Percentiles rank a stretch among this genome's conserved stretches.
Evolutionary conservation across 37 sponge, comb jelly and placozoan species (phyloP).

Genomic region (Chondrosia reniformis): DNA sequence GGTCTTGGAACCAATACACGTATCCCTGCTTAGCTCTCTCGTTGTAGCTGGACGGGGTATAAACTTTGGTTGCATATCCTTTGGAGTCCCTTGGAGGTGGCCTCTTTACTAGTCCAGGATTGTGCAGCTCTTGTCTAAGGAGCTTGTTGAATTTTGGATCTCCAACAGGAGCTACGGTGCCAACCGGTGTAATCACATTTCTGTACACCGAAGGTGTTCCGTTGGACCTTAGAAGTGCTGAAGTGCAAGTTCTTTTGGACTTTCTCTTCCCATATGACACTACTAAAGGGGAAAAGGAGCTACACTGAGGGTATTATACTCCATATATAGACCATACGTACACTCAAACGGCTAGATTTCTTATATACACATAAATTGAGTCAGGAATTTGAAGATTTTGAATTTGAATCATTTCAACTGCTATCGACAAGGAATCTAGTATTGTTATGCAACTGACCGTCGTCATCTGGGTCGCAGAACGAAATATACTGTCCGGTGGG

Average conservation of each 20-base stretch:
- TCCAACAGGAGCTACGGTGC: conserved; percentile 54
- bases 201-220: neutral
- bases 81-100: conserved; percentile 33
- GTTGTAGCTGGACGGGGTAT: conserved; percentile 23
- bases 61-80: conserved; percentile 9
- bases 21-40: conserved; percentile 55
- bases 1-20: conserved; percentile 45
- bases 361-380: too few species aligned
- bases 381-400: too few species aligned
- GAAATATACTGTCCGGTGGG: conserved; percentile 38
- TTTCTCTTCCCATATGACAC: too few species aligned
- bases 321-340: too few species aligned
- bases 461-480: conserved; percentile 46
- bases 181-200: conserved; percentile 13
- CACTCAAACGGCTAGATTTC: too few species aligned
- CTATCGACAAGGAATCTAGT: neutral
- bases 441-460: neutral
- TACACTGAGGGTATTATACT: too few species aligned
- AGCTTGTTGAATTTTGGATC: conserved; percentile 35
- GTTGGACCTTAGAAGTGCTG: too few species aligned
- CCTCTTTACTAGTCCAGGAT: conserved; percentile 27
- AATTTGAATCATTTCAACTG: neutral
- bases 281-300: too few species aligned
- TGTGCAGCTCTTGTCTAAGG: conserved; percentile 26
- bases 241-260: too few species aligned